These are phyloP conservation scores for Agrypnia vestita DNA, from an alignment of 1,140 invertebrate genomes.

Conservation along the genomic window DNA sequence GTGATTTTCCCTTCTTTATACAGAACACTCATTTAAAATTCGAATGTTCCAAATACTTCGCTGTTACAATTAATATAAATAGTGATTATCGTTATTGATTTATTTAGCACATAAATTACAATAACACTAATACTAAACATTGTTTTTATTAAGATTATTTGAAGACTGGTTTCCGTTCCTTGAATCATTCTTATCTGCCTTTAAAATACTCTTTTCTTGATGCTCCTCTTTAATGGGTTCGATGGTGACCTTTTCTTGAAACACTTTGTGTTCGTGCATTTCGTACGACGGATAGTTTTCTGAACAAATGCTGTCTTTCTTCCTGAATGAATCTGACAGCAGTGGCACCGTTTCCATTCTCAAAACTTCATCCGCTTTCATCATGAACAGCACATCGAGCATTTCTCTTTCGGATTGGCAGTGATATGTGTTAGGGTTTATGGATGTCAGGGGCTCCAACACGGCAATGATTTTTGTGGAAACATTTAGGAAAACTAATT, in stretches of 20 bases:
- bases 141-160: not conserved
- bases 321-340: slow-evolving; percentile 56
- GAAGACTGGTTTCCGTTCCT: slow-evolving; percentile 4
- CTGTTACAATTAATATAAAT: not conserved
- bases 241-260: slow-evolving; percentile 39
- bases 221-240: slow-evolving; percentile 47
- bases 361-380: slow-evolving; percentile 54
- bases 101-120: no score
- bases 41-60: no score
- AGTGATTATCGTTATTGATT: not conserved
- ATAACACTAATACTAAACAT: not conserved
- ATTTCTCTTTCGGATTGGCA: slow-evolving; percentile 58
- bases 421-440: slow-evolving; percentile 56
- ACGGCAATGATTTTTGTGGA: slow-evolving; percentile 70
- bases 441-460: slow-evolving; percentile 60
- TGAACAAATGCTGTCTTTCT: slow-evolving; percentile 55
- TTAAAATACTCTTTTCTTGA: slow-evolving; percentile 2
- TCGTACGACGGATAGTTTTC: slow-evolving; percentile 31
- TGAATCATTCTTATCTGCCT: not conserved
- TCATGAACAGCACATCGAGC: slow-evolving; percentile 57
- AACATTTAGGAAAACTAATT: slow-evolving; percentile 79
- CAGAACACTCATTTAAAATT: no score
- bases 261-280: slow-evolving; percentile 28
- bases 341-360: slow-evolving; percentile 55
- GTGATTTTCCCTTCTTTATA: no score